Evolutionary conservation across 2,113 vertebrate genomes (phyloP).

Genomic region (Pteronura brasiliensis): DNA sequence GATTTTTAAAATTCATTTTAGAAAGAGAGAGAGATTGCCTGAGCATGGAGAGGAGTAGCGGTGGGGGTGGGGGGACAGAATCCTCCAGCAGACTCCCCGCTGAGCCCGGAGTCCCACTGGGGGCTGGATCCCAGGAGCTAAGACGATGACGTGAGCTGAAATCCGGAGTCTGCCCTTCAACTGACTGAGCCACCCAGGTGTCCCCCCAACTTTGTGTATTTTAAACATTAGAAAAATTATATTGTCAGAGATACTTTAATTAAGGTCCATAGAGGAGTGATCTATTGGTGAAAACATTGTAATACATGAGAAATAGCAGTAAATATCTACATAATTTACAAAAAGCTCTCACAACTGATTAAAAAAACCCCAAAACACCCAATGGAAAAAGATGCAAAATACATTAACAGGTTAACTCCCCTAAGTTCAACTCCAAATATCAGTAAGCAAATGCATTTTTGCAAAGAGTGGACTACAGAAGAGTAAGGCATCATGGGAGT

Average conservation of each 20-base stretch:
- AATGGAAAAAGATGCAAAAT: neutral
- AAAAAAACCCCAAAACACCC: neutral
- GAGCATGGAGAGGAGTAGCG: neutral
- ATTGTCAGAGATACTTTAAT: neutral
- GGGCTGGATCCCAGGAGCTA: neutral
- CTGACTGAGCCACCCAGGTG: neutral
- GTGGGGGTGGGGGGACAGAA: neutral
- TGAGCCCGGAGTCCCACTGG: neutral
- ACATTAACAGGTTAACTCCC: neutral
- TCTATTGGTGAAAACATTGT: neutral
- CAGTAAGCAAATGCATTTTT: neutral
- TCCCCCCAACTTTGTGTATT: neutral
- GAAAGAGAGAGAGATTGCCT: neutral
- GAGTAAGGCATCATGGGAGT: too few species aligned
- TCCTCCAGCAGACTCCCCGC: neutral
- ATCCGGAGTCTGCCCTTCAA: neutral
- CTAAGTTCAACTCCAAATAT: neutral
- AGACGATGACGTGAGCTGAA: neutral
- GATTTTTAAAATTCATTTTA: neutral
- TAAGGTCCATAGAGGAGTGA: neutral
- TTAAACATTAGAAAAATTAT: neutral
- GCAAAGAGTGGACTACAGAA: neutral
- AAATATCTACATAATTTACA: neutral
- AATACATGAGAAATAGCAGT: neutral
- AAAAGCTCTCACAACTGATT: neutral